Percentiles rank a stretch among this genome's conserved stretches.
Conservation (phyloP, 2,888 invertebrate genomes). For the Antheraea assamensis region DNA sequence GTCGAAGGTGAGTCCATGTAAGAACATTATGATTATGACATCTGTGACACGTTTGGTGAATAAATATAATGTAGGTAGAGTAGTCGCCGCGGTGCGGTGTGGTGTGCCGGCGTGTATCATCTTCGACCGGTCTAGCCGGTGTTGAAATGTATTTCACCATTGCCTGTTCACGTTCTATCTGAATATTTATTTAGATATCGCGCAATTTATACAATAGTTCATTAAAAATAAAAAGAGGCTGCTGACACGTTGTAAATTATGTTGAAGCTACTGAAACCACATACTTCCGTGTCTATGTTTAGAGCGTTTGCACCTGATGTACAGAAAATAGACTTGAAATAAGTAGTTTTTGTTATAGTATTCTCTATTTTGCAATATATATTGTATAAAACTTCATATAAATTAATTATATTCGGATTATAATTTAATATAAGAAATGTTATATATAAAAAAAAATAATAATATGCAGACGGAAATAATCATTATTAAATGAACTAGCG, state of each 20-base stretch:
- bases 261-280: constrained; percentile 27
- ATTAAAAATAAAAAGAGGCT: constrained; percentile 16
- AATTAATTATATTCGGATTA: neutral
- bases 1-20: constrained; percentile 36
- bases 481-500: too few species aligned
- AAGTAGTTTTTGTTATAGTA: neutral
- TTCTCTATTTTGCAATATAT: neutral
- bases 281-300: constrained; percentile 10
- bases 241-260: constrained; percentile 2
- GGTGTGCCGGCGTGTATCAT: constrained; percentile 45
- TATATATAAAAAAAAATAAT: neutral
- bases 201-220: constrained; percentile 16
- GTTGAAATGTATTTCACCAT: constrained; percentile 58
- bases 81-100: constrained; percentile 42
- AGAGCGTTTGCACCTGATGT: neutral
- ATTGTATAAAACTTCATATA: neutral
- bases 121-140: constrained; percentile 52
- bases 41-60: constrained; percentile 41
- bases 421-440: neutral
- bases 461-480: too few species aligned
- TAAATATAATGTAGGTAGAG: constrained; percentile 48
- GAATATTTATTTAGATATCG: constrained; percentile 29
- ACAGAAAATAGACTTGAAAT: neutral
- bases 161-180: constrained; percentile 38
- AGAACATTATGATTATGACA: constrained; percentile 40